These are phyloP conservation scores for Zoanthus gigantus DNA, from an alignment of 92 coral and sea anemone genomes.

Conservation along the genomic window DNA sequence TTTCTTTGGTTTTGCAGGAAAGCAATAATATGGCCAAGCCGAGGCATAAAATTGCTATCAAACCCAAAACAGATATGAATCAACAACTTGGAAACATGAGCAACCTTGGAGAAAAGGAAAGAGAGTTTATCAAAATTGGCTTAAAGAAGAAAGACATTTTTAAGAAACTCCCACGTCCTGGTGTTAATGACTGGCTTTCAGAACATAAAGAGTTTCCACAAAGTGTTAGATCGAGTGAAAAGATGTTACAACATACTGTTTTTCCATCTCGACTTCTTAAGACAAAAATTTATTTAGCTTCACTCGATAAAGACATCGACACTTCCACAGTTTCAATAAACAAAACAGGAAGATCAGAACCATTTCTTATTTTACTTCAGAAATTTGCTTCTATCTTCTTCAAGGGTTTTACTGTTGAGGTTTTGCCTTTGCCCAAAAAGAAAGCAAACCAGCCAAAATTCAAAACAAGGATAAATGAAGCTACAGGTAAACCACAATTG, in stretches of 20 bases:
- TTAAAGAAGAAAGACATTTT: slow-evolving; percentile 27
- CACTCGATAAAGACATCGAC: slow-evolving; percentile 53
- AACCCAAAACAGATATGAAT: not conserved
- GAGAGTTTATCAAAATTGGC: slow-evolving; percentile 21
- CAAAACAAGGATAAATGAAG: slow-evolving; percentile 48
- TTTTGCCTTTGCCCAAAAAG: slow-evolving; percentile 36
- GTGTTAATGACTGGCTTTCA: slow-evolving; percentile 51
- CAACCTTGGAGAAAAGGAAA: slow-evolving; percentile 48
- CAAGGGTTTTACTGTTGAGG: slow-evolving; percentile 43
- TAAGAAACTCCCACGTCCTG: slow-evolving; percentile 49
- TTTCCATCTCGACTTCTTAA: slow-evolving; percentile 28
- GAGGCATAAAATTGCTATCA: not conserved
- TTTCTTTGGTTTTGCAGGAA: too few species aligned
- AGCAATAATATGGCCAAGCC: not conserved
- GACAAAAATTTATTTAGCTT: slow-evolving; percentile 57
- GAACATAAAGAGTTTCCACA: slow-evolving; percentile 53
- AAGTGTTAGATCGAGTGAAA: slow-evolving; percentile 48
- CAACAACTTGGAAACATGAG: not conserved
- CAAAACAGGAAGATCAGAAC: slow-evolving; percentile 32
- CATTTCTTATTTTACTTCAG: slow-evolving; percentile 48
- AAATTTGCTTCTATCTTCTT: slow-evolving; percentile 57
- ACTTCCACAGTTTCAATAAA: slow-evolving; percentile 36
- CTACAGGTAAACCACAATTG: slow-evolving; percentile 37
- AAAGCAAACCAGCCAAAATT: slow-evolving; percentile 34
- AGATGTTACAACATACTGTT: slow-evolving; percentile 1